Evolutionary conservation across 2,113 vertebrate genomes (phyloP), one percentile per base, ranked within the genome.

Genomic region (Urocolius indicus): DNA sequence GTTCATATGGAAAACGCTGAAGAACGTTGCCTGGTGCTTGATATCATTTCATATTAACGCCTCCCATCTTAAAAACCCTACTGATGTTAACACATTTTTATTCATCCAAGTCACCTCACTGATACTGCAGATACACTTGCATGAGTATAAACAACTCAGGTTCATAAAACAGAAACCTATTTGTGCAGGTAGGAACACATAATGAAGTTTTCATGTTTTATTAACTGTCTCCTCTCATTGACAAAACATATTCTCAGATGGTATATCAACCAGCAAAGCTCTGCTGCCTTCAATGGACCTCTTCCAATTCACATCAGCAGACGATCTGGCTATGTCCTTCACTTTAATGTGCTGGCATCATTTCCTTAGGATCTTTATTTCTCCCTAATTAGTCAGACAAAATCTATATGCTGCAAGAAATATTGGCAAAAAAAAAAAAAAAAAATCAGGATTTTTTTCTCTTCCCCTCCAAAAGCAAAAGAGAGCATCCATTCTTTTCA

Each of bases 171-270:
- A 91, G 80, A 82, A 87, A 72, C 19, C 58, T 81, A 66, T 52
- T 65, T 93, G 59, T 59, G 78, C 52, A 95, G 67, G 45, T 88
- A 74, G 58, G 68, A 90, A 69, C 79, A 43, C 34, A 67, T 57
- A 95, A 94, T 81, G 81, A 90, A 74, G 30, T 89, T 90, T 88
- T 92, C 80, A 68, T 34, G n/a, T 77, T 86, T 86, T 86, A 66
- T 65, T 77, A 88, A 84, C 76, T 91, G 71, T 63, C 45, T 81
- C 15, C 38, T 63, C 67, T 88, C 72, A 72, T 43, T 94, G 72
- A 75, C 34, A 91, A 90, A 90, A 84, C 32, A 32, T 6, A 58
- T 87, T 16, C 82, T 86, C 76, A 73, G 76, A 41, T 32, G 38
- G 16, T 52, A 1, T 23, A 83, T 74, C 84, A 91, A 77, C 78